Evolutionary conservation across 2,113 vertebrate genomes (phyloP), one percentile per base, ranked within the genome.

Genomic region (Hemibates koningsi): DNA sequence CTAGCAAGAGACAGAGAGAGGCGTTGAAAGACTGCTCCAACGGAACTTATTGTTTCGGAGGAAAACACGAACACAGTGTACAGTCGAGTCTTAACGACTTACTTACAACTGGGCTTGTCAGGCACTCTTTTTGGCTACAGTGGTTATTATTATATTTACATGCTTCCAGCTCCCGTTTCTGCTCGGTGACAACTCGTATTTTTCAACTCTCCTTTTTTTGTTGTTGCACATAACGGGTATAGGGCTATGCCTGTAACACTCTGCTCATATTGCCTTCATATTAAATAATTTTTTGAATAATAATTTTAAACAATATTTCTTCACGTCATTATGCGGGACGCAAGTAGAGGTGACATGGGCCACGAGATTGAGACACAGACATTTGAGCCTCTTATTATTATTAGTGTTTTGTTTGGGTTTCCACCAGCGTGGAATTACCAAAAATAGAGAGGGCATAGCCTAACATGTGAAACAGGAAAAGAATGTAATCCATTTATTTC

Each of bases 1-100:
- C n/a, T 12, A 11, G 9, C n/a, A 0, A 53, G 52, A 21, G 10
- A 6, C 52, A 21, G 1, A 54, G 19, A 53, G 52, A 54, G 5
- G 52, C 1, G 0, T 54, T 21, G 52, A 21, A 54, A 54, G n/a
- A 10, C n/a, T 21, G 52, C 52, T 54, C 1, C 52, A 21, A 2
- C 0, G 0, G 5, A 21, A 1, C n/a, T 54, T 54, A 21, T 0
- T 54, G 52, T 54, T 21, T 21, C 1, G 0, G 52, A 54, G n/a
- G n/a, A 21, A 54, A 54, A 54, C n/a, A 21, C 1, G 1, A 54
- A 54, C 9, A 21, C 19, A 1, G 50, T 0, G 5, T 2, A 54
- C 9, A 53, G 52, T 53, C 3, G 2, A n/a, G 50, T 53, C 50
- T 53, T 53, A 53, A 52, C 8, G 8, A 9, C 52, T 21, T 1